Percentiles rank a stretch among this genome's conserved stretches.
Conservation (phyloP, 1,140 invertebrate species). For the Dendrolimus kikuchii region DNA sequence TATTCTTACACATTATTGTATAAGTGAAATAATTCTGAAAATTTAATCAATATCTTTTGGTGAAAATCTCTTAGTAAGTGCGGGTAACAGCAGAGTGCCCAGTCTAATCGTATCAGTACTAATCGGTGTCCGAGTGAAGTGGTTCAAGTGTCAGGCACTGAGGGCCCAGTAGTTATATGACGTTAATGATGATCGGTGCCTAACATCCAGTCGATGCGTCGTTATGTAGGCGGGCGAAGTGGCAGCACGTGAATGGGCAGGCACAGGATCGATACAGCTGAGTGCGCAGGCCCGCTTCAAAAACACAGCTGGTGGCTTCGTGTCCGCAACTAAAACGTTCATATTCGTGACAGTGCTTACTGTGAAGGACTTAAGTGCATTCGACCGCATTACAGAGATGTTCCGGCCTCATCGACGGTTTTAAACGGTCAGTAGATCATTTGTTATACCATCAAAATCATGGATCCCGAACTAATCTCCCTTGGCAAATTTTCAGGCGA, state of each 20-base stretch:
- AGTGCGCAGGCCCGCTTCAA: slow-evolving; percentile 51
- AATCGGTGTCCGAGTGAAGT: slow-evolving; percentile 33
- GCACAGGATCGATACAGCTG: slow-evolving; percentile 57
- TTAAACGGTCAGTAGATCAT: slow-evolving; percentile 53
- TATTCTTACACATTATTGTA: too few relatives aligned
- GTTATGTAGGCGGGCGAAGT: slow-evolving; percentile 58
- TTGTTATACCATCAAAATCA: slow-evolving; percentile 10
- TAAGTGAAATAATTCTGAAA: too few relatives aligned
- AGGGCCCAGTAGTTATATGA: slow-evolving; percentile 43
- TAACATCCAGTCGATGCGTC: slow-evolving; percentile 43
- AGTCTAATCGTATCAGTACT: slow-evolving; percentile 15
- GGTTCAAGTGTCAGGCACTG: slow-evolving; percentile 35
- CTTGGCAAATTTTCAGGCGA: neutral
- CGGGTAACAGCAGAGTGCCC: too few relatives aligned
- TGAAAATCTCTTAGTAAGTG: too few relatives aligned
- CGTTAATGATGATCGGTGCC: slow-evolving; percentile 63
- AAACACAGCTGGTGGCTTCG: slow-evolving; percentile 44
- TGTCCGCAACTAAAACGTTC: slow-evolving; percentile 31
- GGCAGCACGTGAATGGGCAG: slow-evolving; percentile 53
- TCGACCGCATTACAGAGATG: slow-evolving; percentile 37
- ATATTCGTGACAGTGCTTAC: slow-evolving; percentile 38
- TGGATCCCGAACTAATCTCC: slow-evolving; percentile 2
- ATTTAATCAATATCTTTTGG: too few relatives aligned
- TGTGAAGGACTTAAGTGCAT: slow-evolving; percentile 38
- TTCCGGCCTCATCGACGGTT: slow-evolving; percentile 34